Percentiles rank a stretch among this genome's conserved stretches.
Conservation (phyloP, 1,140 invertebrate genomes). For the Zophobas atratus region DNA sequence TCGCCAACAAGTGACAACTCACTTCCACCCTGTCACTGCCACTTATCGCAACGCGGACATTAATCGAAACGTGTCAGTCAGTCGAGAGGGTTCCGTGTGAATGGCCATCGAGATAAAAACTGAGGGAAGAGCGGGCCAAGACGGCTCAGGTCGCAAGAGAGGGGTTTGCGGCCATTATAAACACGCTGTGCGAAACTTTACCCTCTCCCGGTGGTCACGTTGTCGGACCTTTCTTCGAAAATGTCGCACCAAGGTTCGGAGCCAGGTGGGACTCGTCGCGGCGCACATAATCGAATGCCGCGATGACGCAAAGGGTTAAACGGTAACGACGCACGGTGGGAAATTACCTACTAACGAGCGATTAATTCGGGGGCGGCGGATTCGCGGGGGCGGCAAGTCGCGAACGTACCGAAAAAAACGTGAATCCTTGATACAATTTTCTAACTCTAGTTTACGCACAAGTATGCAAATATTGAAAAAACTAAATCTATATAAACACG, state of each 20-base stretch:
- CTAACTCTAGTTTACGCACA: no score
- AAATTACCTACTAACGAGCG: neutral
- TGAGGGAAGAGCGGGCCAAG: constrained; percentile 26
- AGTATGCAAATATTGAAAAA: no score
- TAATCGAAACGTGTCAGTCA: constrained; percentile 15
- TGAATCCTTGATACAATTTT: no score
- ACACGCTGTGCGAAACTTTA: constrained; percentile 37
- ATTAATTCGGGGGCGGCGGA: neutral
- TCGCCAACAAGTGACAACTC: constrained; percentile 9
- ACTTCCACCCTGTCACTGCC: constrained; percentile 1
- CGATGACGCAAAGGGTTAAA: constrained; percentile 23
- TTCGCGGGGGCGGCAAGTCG: neutral
- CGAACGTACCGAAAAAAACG: no score
- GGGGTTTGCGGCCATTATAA: constrained; percentile 31
- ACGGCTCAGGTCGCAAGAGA: constrained; percentile 29
- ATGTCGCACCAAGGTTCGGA: constrained; percentile 15
- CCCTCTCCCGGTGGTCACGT: constrained; percentile 38
- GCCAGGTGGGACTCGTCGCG: constrained; percentile 26
- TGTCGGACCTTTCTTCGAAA: constrained; percentile 36
- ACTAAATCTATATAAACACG: no score
- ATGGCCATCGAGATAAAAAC: constrained; percentile 42
- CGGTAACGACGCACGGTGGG: neutral
- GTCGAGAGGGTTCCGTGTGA: constrained; percentile 22
- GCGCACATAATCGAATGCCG: neutral
- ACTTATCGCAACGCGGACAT: neutral